Evolutionary conservation across 2,113 vertebrate species (phyloP).

Genomic region (Eubucco bourcierii): DNA sequence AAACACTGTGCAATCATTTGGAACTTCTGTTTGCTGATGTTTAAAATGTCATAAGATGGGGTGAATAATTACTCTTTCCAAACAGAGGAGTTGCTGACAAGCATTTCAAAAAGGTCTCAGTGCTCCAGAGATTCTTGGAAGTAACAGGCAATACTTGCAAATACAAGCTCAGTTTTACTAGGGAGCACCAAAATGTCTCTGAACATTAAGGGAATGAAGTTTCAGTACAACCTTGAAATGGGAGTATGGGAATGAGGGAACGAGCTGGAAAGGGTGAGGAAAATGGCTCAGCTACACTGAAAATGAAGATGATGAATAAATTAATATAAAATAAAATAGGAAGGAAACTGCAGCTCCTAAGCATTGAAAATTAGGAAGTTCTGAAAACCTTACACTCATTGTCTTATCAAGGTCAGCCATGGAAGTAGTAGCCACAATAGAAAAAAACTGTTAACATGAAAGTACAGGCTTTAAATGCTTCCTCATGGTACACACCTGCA

Average conservation of each 20-base stretch:
- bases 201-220: neutral
- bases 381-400: neutral
- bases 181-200: neutral
- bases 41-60: neutral
- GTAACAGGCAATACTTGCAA: neutral
- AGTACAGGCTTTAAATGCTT: neutral
- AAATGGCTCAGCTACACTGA: neutral
- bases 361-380: rapidly evolving
- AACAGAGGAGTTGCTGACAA: neutral
- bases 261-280: neutral
- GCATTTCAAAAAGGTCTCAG: neutral
- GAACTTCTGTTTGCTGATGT: neutral
- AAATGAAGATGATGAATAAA: neutral
- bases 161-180: neutral
- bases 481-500: neutral
- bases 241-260: neutral
- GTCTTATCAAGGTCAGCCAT: neutral
- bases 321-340: neutral
- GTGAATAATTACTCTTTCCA: neutral
- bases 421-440: neutral
- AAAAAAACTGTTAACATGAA: neutral
- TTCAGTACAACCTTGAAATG: neutral
- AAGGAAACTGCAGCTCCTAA: neutral
- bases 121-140: neutral
- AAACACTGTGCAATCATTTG: neutral